Conservation (phyloP, 2,888 invertebrate species). For the Xestia c-nigrum region DNA sequence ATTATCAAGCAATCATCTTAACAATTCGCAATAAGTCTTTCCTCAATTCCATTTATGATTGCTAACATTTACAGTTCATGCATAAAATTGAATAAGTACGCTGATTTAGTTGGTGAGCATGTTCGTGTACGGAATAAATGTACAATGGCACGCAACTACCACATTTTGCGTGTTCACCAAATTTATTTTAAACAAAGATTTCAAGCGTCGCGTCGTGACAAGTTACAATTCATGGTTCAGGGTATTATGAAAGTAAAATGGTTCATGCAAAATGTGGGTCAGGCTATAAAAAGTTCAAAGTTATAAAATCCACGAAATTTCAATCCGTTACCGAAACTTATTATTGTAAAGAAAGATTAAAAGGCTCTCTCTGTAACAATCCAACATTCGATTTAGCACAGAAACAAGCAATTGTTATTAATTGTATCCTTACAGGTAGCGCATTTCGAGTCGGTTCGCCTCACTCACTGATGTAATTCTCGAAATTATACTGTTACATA, state of each 20-base stretch:
- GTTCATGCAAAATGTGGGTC: slow-evolving; percentile 6
- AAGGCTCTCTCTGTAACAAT: no score
- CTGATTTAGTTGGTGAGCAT: slow-evolving; percentile 22
- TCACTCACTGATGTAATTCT: not conserved
- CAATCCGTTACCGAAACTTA: not conserved
- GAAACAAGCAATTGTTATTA: not conserved
- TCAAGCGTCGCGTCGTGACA: not conserved
- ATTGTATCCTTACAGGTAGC: not conserved
- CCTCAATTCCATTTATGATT: slow-evolving; percentile 2
- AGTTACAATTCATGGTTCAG: slow-evolving; percentile 16
- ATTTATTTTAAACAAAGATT: slow-evolving; percentile 24
- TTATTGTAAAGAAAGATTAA: not conserved
- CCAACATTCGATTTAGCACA: no score
- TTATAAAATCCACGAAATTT: not conserved
- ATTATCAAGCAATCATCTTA: not conserved
- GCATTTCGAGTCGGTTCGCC: no score
- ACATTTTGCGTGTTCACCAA: slow-evolving; percentile 33
- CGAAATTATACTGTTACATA: not conserved
- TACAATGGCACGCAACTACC: slow-evolving; percentile 40
- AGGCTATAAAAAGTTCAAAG: not conserved
- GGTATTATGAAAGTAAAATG: slow-evolving; percentile 12
- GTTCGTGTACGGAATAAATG: slow-evolving; percentile 38
- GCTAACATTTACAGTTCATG: slow-evolving; percentile 2
- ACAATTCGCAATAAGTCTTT: slow-evolving; percentile 4
- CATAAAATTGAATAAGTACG: slow-evolving; percentile 7